phyloP scores from a whole-genome alignment of 2,797 vertebrate species.

The Hemibagrus guttatus region DNA sequence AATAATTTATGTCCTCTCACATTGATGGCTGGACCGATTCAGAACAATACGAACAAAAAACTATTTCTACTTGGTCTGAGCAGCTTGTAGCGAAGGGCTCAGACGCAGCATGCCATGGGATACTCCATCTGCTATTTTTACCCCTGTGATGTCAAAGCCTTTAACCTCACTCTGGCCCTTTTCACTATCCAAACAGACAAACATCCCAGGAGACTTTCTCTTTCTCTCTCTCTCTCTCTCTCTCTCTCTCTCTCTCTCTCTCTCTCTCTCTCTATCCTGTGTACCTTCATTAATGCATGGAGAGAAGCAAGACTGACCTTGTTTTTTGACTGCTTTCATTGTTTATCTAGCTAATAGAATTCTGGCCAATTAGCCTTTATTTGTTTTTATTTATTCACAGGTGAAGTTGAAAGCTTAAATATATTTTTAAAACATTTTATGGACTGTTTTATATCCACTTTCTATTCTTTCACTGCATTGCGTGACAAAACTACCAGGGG shows the following conservation, averaged over 20 bases:
- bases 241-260: not conserved
- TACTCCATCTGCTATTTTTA: constrained; percentile 80
- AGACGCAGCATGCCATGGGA: constrained; percentile 68
- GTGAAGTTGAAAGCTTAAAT: not conserved
- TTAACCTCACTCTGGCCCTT: constrained; percentile 44
- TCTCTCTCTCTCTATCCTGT: not conserved
- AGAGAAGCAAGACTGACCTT: constrained; percentile 32
- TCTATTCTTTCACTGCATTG: not conserved
- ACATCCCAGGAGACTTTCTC: constrained; percentile 30
- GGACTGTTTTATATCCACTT: not conserved
- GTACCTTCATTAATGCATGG: constrained; percentile 33
- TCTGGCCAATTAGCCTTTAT: not conserved
- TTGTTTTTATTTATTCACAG: not conserved
- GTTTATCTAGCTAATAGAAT: constrained; percentile 32
- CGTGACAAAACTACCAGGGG: not conserved
- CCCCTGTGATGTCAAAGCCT: constrained; percentile 76
- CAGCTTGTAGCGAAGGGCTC: constrained; percentile 46
- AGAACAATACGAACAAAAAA: constrained; percentile 71
- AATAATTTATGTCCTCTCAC: constrained; percentile 72
- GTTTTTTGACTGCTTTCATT: constrained; percentile 30
- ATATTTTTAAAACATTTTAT: no score
- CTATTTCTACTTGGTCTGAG: constrained; percentile 74
- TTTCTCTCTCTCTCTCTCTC: constrained; percentile 25
- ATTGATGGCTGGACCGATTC: constrained; percentile 69
- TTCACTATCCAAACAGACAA: constrained; percentile 47